Evolutionary conservation across 2,113 vertebrate species (phyloP).

Genomic region (Xiphophorus couchianus): DNA sequence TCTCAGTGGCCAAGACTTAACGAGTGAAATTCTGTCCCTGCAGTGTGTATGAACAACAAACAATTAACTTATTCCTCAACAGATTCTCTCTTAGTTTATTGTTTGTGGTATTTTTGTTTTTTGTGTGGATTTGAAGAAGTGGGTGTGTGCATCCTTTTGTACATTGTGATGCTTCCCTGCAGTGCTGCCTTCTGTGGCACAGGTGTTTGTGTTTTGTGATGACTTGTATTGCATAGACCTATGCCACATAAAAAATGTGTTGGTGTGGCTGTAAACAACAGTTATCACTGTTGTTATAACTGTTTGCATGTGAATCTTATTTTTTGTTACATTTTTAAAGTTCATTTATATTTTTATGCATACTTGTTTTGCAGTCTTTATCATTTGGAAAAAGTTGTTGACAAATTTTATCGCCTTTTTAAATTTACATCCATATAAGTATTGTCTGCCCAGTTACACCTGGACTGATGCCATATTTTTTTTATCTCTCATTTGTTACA

Average conservation of each 20-base stretch:
- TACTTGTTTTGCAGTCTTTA: slow-evolving; percentile 4
- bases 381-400: slow-evolving; percentile 1
- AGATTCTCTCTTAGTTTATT: slow-evolving; percentile 29
- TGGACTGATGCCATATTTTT: slow-evolving; percentile 19
- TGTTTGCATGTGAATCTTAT: not conserved
- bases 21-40: slow-evolving; percentile 18
- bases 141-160: slow-evolving; percentile 6
- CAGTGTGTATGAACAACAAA: slow-evolving; percentile 47
- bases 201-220: slow-evolving; percentile 35
- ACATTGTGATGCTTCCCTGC: slow-evolving; percentile 39
- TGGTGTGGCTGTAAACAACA: too few species aligned
- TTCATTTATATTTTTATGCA: not conserved
- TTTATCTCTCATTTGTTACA: slow-evolving; percentile 62
- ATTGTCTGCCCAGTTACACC: not conserved
- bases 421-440: not conserved
- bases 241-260: not conserved
- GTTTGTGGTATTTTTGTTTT: not conserved
- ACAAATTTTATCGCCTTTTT: not conserved
- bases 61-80: slow-evolving; percentile 24
- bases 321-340: not conserved
- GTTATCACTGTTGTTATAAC: not conserved
- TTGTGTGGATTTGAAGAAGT: not conserved
- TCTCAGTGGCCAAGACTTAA: too few species aligned
- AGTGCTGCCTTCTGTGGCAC: slow-evolving; percentile 60
- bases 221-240: not conserved